Base-by-base conservation (phyloP, 2,113 vertebrate genomes). In the Rhipidura dahli region DNA sequence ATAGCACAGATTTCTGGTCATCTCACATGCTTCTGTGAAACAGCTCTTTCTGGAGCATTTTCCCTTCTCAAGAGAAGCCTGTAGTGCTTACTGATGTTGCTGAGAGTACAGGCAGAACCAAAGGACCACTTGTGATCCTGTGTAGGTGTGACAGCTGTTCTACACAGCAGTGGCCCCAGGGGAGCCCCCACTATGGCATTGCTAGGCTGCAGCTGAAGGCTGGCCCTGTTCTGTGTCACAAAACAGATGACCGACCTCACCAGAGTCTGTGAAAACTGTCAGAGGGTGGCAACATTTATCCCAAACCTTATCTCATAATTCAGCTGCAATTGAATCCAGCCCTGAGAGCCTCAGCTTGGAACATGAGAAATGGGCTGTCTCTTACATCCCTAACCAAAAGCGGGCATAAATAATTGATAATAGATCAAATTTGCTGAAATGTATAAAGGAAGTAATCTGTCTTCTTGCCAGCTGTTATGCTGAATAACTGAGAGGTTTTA, bases 381-480 rank as follows among this genome's bases (percentile, higher is more conserved):
- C 59, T 81, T 50, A 19, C 60, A 79, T 39, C 66, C 69, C 83
- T 87, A 82, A 88, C 39, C 82, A 79, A 18, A 87, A 70, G 49
- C 81, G 53, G 33, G 21, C 83, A 80, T 86, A 93, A 93, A 94
- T 94, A 86, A 97, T 91, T 82, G 60, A 91, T 63, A 87, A 66
- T 87, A 66, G 53, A 83, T 79, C 35, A 78, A 93, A 83, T 91
- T 89, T 96, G 53, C 88, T 93, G 83, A 87, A 94, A 90, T 92
- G 79, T 39, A 23, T 82, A 78, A 68, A 73, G 91, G 76, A 95
- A 96, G n/a, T 49, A 11, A 68, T 96, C 87, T 97, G 51, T 90
- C 70, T 90, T 91, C 91, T 91, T 92, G n/a, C 83, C 81, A 78
- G 66, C 51, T 94, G 60, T 45, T 78, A 66, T 84, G 30, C 31